phyloP scores from a whole-genome alignment of 1,140 invertebrate genomes.

The Drosophila arawakana region DNA sequence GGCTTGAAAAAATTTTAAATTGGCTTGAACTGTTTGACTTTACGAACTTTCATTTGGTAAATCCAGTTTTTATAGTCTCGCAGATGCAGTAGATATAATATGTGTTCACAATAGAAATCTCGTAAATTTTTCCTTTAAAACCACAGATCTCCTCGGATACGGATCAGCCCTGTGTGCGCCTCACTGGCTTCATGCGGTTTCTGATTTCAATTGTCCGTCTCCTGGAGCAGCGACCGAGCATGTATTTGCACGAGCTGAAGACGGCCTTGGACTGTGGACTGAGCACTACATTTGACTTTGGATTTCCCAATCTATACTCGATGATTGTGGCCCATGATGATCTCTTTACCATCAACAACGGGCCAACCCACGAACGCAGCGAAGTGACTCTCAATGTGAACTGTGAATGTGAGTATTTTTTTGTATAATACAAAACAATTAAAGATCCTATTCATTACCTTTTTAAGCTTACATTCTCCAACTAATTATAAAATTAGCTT shows the following conservation, averaged over 20 bases:
- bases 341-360: slow-evolving; percentile 78
- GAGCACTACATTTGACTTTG: slow-evolving; percentile 71
- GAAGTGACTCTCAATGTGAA: slow-evolving; percentile 61
- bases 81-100: no score
- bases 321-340: slow-evolving; percentile 86
- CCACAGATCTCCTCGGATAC: slow-evolving; percentile 52
- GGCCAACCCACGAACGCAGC: slow-evolving; percentile 68
- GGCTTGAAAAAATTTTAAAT: no score
- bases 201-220: slow-evolving; percentile 66
- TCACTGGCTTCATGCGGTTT: slow-evolving; percentile 71
- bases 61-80: no score
- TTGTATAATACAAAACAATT: no score
- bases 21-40: no score
- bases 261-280: slow-evolving; percentile 57
- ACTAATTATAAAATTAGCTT: no score
- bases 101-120: no score
- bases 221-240: slow-evolving; percentile 63
- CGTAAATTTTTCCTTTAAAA: not conserved
- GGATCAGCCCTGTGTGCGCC: slow-evolving; percentile 56
- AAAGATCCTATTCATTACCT: no score
- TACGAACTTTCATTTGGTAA: no score
- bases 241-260: slow-evolving; percentile 73
- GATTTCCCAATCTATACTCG: slow-evolving; percentile 84
- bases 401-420: slow-evolving; percentile 67
- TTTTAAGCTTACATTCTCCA: no score